These are phyloP conservation scores for Characodon lateralis DNA, from an alignment of 2,797 vertebrate species.

Conservation along the genomic window DNA sequence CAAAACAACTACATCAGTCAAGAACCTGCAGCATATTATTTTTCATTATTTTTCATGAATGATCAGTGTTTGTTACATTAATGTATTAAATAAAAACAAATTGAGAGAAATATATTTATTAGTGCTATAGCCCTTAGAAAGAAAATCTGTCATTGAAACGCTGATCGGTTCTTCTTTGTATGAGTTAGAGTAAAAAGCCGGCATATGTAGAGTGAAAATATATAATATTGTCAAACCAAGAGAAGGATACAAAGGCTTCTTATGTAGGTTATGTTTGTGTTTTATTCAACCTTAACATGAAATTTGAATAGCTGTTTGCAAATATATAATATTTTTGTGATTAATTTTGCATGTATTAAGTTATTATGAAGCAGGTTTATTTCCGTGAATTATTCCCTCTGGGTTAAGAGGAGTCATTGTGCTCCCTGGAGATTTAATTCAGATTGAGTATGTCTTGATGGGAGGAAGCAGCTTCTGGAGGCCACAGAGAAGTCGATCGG, in stretches of 20 bases:
- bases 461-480: constrained; percentile 46
- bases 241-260: not conserved
- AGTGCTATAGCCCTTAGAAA: not conserved
- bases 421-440: constrained; percentile 34
- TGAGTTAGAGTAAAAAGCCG: not conserved
- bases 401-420: constrained; percentile 17
- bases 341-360: constrained; percentile 41
- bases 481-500: constrained; percentile 34
- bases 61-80: not conserved
- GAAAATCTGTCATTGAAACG: not conserved
- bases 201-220: not conserved
- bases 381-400: constrained; percentile 26
- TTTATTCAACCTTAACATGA: not conserved
- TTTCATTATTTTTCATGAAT: not conserved
- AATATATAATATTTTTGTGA: constrained; percentile 6
- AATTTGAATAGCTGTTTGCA: not conserved
- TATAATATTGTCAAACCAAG: not conserved
- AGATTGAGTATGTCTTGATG: constrained; percentile 36
- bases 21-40: not conserved
- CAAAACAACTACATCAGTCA: not conserved
- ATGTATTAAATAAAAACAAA: not conserved
- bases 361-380: constrained; percentile 52
- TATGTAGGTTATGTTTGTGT: not conserved
- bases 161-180: not conserved
- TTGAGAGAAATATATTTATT: not conserved